Percentiles rank a stretch among this genome's conserved stretches.
Evolutionary conservation across 2,888 invertebrate species (phyloP).

Genomic region (Rhorus exstirpatorius): DNA sequence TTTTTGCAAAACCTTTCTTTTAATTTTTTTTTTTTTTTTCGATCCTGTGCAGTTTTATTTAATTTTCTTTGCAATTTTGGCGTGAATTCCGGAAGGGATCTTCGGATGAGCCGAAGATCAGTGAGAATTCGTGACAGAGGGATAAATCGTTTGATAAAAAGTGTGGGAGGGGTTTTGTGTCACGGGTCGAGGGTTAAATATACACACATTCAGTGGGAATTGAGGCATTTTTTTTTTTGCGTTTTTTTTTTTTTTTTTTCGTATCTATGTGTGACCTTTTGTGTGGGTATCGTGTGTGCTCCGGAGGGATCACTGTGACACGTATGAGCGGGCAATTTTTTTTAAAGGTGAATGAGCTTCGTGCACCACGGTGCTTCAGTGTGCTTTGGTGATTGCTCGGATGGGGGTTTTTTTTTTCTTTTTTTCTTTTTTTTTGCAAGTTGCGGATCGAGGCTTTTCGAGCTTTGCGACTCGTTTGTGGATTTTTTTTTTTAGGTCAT

Average conservation of each 20-base stretch:
- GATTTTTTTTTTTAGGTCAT: not conserved
- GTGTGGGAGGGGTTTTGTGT: constrained; percentile 3
- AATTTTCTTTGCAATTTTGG: not conserved
- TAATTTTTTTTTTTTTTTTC: too few relatives aligned
- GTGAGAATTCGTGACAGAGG: not conserved
- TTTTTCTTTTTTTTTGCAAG: not conserved
- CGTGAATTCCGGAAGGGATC: not conserved
- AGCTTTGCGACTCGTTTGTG: constrained; percentile 49
- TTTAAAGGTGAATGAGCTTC: constrained; percentile 62
- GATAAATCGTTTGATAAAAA: constrained; percentile 5
- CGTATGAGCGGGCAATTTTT: constrained; percentile 66
- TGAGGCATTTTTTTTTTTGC: too few relatives aligned
- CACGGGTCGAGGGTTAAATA: constrained; percentile 41
- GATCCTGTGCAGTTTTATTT: too few relatives aligned
- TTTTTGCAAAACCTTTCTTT: too few relatives aligned
- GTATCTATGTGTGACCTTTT: constrained; percentile 11
- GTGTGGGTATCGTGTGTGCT: constrained; percentile 34
- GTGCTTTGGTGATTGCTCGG: constrained; percentile 40
- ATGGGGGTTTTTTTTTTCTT: not conserved
- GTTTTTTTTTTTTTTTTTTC: not conserved
- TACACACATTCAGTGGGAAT: constrained; percentile 13
- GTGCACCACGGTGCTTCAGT: constrained; percentile 67
- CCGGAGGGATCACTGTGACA: constrained; percentile 52
- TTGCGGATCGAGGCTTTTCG: constrained; percentile 41
- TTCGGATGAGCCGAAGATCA: not conserved